Conservation (phyloP, 2,797 vertebrate species). For the Anisognathus igniventris region DNA sequence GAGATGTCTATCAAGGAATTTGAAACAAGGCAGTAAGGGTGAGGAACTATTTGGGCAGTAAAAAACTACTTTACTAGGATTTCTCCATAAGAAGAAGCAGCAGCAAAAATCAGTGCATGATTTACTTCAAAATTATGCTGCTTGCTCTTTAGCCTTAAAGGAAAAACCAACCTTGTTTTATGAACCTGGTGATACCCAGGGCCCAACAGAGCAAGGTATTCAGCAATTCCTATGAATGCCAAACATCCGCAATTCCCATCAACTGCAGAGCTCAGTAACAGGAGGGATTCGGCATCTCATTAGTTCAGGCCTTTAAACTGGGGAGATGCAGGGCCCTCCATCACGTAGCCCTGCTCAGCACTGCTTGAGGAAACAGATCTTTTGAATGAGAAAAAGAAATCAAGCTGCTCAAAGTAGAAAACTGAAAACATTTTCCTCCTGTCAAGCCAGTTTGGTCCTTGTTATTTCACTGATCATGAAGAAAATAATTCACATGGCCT, state of each 20-base stretch:
- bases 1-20: background rate
- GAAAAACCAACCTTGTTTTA: background rate
- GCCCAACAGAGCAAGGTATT: background rate
- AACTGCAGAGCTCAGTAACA: background rate
- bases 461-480: background rate
- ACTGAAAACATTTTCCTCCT: background rate
- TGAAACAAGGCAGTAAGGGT: background rate
- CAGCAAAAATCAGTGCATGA: background rate
- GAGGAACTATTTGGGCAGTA: background rate
- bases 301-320: constrained; percentile 32
- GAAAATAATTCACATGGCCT: background rate
- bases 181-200: background rate
- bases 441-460: background rate
- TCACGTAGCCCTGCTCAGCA: background rate
- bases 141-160: background rate
- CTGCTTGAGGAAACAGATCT: background rate
- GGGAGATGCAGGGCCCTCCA: background rate
- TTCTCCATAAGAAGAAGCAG: background rate
- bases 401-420: background rate
- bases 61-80: constrained; percentile 5
- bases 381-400: background rate
- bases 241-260: background rate
- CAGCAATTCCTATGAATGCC: background rate
- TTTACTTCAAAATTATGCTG: background rate
- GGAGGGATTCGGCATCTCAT: background rate